Base-by-base conservation (phyloP, 2,888 invertebrate genomes). In the Carabus problematicus region DNA sequence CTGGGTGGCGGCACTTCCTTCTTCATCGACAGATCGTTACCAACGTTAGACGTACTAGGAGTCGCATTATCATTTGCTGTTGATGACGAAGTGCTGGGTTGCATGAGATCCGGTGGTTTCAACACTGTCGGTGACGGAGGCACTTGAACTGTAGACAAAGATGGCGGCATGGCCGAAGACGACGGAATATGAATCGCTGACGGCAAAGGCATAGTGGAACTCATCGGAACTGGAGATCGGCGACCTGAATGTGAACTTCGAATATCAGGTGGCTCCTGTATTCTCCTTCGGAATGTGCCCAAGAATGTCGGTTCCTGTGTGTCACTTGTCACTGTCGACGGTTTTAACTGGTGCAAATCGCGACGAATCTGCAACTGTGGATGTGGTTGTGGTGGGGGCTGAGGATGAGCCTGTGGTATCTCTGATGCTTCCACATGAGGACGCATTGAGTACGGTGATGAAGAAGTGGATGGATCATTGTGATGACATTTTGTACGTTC, bases 401-500 rank as follows among this genome's bases (percentile, higher is more conserved):
- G 29, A 29, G 29, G 29, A 29, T 29, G 29, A 74, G 84, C 83
- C 8, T 80, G 73, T 4, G 82, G 77, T 72, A 84, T 76, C 70
- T 83, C 85, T 14, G 84, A 81, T 77, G 84, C 82, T 73, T 85
- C 84, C 39, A 83, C 82, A 72, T 89, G 86, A 0, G 93, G 92
- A 19, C 92, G 85, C 89, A 92, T 92, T 3, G 91, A 91, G 75
- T 92, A 92, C 1, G 88, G 87, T 71, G 66, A 75, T 0, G 80
- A 78, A 2, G 79, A 77, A 52, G 80, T 78, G 4, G 81, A 79
- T 72, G 81, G 81, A 70, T 49, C 88, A 77, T 86, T 87, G 70
- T 87, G 88, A 78, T 90, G 91, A 73, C 90, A 91, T 75, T 89
- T 89, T 8, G 90, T 90, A 43, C 88, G 85, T 76, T 89, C 86